phyloP scores from a whole-genome alignment of 2,797 vertebrate species.

The Lophius americanus region DNA sequence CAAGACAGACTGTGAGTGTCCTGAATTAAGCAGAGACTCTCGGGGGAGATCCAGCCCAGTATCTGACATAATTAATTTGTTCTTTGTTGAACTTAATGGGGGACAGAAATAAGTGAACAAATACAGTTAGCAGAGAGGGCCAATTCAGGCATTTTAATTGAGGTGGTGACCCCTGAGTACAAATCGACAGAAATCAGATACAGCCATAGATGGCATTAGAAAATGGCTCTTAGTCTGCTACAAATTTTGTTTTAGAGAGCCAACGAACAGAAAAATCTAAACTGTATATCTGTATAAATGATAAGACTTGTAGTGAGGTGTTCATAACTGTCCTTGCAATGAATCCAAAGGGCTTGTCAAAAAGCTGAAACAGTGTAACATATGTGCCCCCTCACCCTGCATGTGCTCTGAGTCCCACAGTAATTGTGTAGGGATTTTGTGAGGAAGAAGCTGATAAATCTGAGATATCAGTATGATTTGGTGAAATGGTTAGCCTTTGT shows the following conservation, averaged over 20 bases:
- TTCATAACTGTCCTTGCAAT: background rate
- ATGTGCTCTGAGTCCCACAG: background rate
- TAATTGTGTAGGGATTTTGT: background rate
- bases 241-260: background rate
- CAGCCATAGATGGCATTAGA: background rate
- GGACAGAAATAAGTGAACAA: constrained; percentile 1
- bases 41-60: background rate
- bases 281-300: background rate
- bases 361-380: background rate
- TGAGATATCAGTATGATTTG: background rate
- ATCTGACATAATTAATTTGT: constrained; percentile 2
- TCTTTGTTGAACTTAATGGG: constrained; percentile 3
- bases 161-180: constrained; percentile 12
- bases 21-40: constrained; percentile 2
- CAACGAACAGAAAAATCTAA: constrained; percentile 1
- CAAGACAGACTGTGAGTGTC: background rate
- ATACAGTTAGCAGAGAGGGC: background rate
- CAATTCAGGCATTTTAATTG: constrained; percentile 41
- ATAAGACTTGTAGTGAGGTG: constrained; percentile 1
- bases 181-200: background rate
- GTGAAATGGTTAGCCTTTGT: background rate
- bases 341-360: constrained; percentile 9
- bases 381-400: background rate
- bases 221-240: background rate
- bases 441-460: no score